Base-by-base conservation (phyloP, 2,888 invertebrate species). In the Protodeltote pygarga region DNA sequence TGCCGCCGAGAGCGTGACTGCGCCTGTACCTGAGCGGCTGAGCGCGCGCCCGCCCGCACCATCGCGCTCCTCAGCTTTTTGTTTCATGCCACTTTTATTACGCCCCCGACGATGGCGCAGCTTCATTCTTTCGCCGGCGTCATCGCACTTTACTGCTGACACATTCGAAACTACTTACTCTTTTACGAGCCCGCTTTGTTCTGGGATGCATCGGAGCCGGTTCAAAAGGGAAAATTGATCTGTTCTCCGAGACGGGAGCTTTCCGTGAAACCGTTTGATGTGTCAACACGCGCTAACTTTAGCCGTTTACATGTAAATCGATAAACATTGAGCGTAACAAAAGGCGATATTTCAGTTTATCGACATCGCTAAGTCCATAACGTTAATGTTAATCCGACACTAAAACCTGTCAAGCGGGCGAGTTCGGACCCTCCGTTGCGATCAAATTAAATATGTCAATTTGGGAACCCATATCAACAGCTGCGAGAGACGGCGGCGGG, bases 371-470 rank as follows among this genome's bases (percentile, higher is more conserved):
- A 80, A 89, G 83, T 87, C 68, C 58, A 68, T 71, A 68, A 71
- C 61, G 68, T 67, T 68, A 88, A 89, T 85, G 87, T 87, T 89
- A 87, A 89, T 91, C 90, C 76, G 90, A 91, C 90, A 88, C 87
- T 89, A 90, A 91, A 85, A 87, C 89, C 91, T 91, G 91, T 90
- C 91, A 89, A 86, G 87, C 89, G 77, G 76, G 81, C 79, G 77
- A 80, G 75, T 75, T 74, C 71, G 71, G 86, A 83, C 87, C 89
- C 89, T 86, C 87, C 84, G 87, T 87, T 75, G 89, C 84, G 89
- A 91, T 91, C 90, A 89, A 92, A 92, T 92, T 92, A 92, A 92
- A 92, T 91, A 91, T 91, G 92, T 92, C 92, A 92, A 92, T 92
- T 92, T 86, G 86, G 87, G 86, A 83, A 92, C 92, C 91, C 91